Conservation (phyloP, 2,888 invertebrate genomes). For the Zeuzera pyrina region DNA sequence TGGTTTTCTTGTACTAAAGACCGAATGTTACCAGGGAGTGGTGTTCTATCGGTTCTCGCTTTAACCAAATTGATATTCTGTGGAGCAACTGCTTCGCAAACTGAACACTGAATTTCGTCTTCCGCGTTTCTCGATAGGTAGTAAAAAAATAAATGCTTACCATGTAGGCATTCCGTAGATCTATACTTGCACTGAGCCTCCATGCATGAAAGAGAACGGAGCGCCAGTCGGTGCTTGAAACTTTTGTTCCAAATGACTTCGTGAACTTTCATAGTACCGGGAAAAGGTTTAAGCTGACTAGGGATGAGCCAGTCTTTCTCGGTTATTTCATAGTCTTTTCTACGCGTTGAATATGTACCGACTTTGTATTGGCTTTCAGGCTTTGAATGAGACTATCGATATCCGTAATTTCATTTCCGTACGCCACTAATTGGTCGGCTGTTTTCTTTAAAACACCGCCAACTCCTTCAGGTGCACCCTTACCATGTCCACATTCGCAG, state of each 20-base stretch:
- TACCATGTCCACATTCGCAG: constrained; percentile 29
- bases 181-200: neutral
- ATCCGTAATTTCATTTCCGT: constrained; percentile 8
- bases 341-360: neutral
- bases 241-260: neutral
- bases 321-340: neutral
- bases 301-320: neutral
- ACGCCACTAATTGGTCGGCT: constrained; percentile 15
- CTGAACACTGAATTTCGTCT: no score
- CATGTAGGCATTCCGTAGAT: neutral
- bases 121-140: neutral
- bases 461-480: constrained; percentile 27
- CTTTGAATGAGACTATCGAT: constrained; percentile 2
- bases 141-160: neutral
- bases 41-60: no score
- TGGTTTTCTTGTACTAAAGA: no score
- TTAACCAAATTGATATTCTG: no score
- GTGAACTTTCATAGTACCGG: neutral
- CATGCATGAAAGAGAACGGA: neutral
- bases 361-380: neutral
- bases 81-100: no score
- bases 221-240: neutral
- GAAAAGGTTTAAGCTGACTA: neutral
- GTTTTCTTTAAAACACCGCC: neutral
- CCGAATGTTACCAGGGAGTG: no score